Evolutionary conservation across 2,888 invertebrate genomes (phyloP), one percentile per base, ranked within the genome.

Genomic region (Sacculina carcini): DNA sequence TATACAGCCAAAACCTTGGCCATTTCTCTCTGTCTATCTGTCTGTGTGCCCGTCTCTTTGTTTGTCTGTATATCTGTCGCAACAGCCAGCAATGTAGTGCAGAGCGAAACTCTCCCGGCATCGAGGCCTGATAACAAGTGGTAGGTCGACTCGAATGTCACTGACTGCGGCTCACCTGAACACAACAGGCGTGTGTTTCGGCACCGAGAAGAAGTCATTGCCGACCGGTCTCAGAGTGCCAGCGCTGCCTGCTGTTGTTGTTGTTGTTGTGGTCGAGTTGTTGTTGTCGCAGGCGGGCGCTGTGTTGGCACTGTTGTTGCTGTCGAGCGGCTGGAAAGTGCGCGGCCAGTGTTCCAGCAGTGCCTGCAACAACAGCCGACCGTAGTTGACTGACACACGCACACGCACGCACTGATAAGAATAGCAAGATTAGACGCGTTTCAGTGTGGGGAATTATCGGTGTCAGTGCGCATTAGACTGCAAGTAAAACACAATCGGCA

Each of bases 171-270:
- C 57, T 51, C 67, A 81, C 79, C 82, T 81, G 63, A 96, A 85
- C 61, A 96, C 92, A 56, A 98, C 76, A 1, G 98, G 98, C 10
- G 92, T 96, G 64, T 98, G 94, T 52, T 78, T 75, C 16, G 96
- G 92, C 51, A 98, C 83, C 63, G 77, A 78, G 64, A 94, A 92
- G 66, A 79, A 84, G 48, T 67, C 67, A 60, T 73, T 73, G 51
- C 69, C 71, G 9, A 61, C 57, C 10, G 51, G 47, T 5, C 38
- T 32, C 31, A 34, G 52, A 23, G 50, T 51, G 34, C 44, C 55
- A 46, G 51, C 51, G 55, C 46, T 50, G 48, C 52, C 58, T 51
- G 59, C 58, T 28, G 53, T 54, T 14, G 51, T n/a, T n/a, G n/a
- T n/a, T n/a, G n/a, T n/a, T n/a, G n/a, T n/a, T n/a, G n/a, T 53